Evolutionary conservation across 1,140 invertebrate genomes (phyloP).

Genomic region (Tyrophagus putrescentiae): DNA sequence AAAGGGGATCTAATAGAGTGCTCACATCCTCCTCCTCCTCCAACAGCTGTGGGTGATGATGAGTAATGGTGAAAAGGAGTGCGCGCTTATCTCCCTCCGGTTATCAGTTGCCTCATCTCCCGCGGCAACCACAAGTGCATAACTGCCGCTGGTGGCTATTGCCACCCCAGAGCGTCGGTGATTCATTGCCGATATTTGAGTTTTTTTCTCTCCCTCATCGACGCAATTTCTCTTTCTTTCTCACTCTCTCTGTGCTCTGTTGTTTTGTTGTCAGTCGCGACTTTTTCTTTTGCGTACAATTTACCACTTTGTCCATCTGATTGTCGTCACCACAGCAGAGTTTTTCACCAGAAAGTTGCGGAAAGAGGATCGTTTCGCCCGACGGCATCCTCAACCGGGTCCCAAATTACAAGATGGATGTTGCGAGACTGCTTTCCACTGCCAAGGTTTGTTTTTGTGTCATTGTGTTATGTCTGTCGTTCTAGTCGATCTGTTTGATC

Average conservation of each 20-base stretch:
- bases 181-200: neutral
- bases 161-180: neutral
- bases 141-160: neutral
- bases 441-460: neutral
- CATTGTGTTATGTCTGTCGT: neutral
- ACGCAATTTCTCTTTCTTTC: slow-evolving; percentile 10
- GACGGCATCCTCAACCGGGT: no score
- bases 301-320: neutral
- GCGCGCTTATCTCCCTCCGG: no score
- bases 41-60: no score
- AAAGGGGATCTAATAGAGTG: no score
- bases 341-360: no score
- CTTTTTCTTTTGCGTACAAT: slow-evolving; percentile 1
- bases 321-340: no score
- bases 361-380: no score
- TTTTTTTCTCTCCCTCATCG: slow-evolving; percentile 8
- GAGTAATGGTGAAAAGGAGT: no score
- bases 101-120: no score
- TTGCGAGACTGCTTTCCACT: neutral
- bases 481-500: neutral
- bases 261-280: slow-evolving; percentile 7
- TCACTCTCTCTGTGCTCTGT: slow-evolving; percentile 9
- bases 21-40: no score
- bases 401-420: no score
- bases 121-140: neutral